These are phyloP conservation scores for Eueremaeus valkanovi DNA, from an alignment of 2,888 invertebrate species.

Conservation along the genomic window DNA sequence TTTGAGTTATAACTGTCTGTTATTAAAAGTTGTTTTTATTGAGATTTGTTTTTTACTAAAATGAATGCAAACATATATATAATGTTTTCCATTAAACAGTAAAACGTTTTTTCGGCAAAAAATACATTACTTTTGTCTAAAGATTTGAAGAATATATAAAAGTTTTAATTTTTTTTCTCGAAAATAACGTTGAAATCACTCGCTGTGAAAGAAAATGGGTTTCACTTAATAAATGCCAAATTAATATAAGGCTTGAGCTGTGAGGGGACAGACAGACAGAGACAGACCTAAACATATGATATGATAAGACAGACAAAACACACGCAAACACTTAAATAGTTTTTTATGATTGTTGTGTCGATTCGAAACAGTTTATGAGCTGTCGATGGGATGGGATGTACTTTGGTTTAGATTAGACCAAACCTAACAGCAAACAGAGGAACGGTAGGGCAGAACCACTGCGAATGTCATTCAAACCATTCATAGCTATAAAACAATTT, in stretches of 20 bases:
- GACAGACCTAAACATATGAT: not conserved
- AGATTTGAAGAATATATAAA: not conserved
- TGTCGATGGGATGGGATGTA: conserved; percentile 25
- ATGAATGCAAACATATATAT: too few relatives aligned
- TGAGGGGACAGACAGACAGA: not conserved
- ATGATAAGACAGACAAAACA: conserved; percentile 6
- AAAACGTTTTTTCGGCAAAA: too few relatives aligned
- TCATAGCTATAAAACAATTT: not conserved
- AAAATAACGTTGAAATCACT: not conserved
- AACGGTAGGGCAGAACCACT: not conserved
- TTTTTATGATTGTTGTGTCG: conserved; percentile 12
- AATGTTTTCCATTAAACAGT: not conserved
- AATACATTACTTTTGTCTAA: too few relatives aligned
- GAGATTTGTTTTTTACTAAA: too few relatives aligned
- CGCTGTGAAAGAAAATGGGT: conserved; percentile 13
- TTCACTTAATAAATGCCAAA: conserved; percentile 16
- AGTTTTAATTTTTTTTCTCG: not conserved
- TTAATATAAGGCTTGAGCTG: not conserved
- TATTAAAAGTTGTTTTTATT: too few relatives aligned
- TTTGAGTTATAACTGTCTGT: too few relatives aligned
- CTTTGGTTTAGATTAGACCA: conserved; percentile 8
- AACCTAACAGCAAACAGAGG: not conserved
- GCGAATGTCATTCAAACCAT: conserved; percentile 4
- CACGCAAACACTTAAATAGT: not conserved
- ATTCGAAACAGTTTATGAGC: conserved; percentile 21